phyloP scores from a whole-genome alignment of 92 coral and sea anemone species.

The Isaurus tuberculatus region DNA sequence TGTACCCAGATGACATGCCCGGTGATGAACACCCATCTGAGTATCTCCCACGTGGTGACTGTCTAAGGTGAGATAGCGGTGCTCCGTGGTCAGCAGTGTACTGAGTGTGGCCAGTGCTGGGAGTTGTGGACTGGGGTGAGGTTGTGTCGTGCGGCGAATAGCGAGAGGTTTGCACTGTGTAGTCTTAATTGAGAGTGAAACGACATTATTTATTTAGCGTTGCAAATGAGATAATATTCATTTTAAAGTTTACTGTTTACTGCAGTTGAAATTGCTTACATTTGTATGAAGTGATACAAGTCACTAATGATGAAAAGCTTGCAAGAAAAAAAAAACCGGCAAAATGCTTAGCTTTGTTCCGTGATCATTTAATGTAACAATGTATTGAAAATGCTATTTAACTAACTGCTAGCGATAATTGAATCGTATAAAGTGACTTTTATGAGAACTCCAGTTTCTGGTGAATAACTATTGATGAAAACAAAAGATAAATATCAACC shows the following conservation, averaged over 20 bases:
- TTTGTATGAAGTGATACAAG: background rate
- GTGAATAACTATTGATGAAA: too few relatives aligned
- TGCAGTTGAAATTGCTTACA: background rate
- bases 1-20: constrained; percentile 78
- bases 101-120: constrained; percentile 75
- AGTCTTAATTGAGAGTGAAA: constrained; percentile 71
- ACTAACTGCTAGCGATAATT: too few relatives aligned
- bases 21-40: constrained; percentile 89
- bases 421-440: too few relatives aligned
- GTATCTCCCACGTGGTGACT: constrained; percentile 75
- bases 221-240: background rate
- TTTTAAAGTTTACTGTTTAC: background rate
- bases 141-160: constrained; percentile 63
- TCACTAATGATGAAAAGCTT: background rate
- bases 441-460: too few relatives aligned
- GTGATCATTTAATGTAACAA: too few relatives aligned
- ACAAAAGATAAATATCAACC: too few relatives aligned
- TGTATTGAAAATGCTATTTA: too few relatives aligned
- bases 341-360: too few relatives aligned
- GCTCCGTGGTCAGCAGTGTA: constrained; percentile 88
- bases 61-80: constrained; percentile 84
- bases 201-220: constrained; percentile 13
- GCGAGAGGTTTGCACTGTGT: constrained; percentile 79
- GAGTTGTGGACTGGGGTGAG: constrained; percentile 73
- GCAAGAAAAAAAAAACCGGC: too few relatives aligned